Conservation (phyloP, 2,888 invertebrate genomes). For the Pristionchus entomophagus region DNA sequence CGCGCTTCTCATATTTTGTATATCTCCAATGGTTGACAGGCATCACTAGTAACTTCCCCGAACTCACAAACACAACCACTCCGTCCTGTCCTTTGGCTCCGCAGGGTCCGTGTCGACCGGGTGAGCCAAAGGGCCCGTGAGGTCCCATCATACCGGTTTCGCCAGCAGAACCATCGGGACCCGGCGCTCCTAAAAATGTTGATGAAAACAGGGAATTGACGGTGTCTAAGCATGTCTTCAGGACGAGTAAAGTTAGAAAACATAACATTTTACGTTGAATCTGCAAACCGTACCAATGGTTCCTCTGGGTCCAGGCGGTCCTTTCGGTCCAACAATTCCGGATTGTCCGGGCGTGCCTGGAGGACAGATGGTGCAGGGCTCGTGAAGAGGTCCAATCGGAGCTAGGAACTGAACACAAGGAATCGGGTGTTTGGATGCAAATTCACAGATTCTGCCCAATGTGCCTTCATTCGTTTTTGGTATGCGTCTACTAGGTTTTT, state of each 20-base stretch:
- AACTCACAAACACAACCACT: conserved; percentile 59
- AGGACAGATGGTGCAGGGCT: conserved; percentile 75
- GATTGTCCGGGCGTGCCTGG: conserved; percentile 65
- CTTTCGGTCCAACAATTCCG: conserved; percentile 52
- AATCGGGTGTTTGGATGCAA: too few relatives aligned
- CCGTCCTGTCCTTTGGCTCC: conserved; percentile 65
- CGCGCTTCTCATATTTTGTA: too few relatives aligned
- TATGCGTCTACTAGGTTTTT: too few relatives aligned
- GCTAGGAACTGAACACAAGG: conserved; percentile 40
- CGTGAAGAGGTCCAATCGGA: conserved; percentile 52
- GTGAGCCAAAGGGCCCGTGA: conserved; percentile 70
- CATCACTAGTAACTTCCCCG: background rate
- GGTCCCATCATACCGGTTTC: conserved; percentile 71
- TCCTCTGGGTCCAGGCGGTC: conserved; percentile 52
- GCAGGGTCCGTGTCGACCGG: conserved; percentile 61
- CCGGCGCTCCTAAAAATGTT: conserved; percentile 45
- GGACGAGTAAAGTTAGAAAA: too few relatives aligned
- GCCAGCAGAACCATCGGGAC: conserved; percentile 63
- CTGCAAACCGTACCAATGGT: background rate
- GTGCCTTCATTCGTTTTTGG: too few relatives aligned
- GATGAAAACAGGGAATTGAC: too few relatives aligned
- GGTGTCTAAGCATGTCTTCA: too few relatives aligned
- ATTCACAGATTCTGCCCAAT: too few relatives aligned
- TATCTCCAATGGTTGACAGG: too few relatives aligned
- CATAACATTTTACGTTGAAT: too few relatives aligned